Conservation (phyloP, 2,888 invertebrate species). For the Lasioglossum figueresi region DNA sequence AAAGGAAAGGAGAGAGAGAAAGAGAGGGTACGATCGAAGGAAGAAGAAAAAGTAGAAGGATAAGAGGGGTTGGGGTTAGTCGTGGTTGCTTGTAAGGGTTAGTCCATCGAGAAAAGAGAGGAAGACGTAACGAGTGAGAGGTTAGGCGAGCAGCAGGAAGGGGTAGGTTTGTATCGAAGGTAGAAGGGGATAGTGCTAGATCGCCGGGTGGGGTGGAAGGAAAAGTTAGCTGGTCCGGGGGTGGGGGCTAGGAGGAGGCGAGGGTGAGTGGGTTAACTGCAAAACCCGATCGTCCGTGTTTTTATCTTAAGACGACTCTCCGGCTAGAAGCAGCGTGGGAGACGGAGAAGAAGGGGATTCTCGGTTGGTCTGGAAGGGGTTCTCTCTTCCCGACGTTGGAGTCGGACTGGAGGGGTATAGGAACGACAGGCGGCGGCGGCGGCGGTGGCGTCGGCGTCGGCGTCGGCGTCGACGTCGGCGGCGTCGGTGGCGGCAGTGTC, state of each 20-base stretch:
- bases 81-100: conserved; percentile 68
- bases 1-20: conserved; percentile 36
- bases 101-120: conserved; percentile 44
- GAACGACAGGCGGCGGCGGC: conserved; percentile 56
- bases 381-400: conserved; percentile 57
- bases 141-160: conserved; percentile 33
- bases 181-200: conserved; percentile 62
- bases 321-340: conserved; percentile 67
- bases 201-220: conserved; percentile 60
- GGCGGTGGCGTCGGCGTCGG: conserved; percentile 46
- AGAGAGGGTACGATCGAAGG: conserved; percentile 44
- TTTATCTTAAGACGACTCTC: conserved; percentile 82
- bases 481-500: conserved; percentile 52
- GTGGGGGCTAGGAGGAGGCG: conserved; percentile 53
- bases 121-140: conserved; percentile 25
- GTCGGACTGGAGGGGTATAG: conserved; percentile 64
- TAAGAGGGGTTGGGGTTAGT: conserved; percentile 57
- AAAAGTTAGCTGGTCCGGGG: conserved; percentile 52
- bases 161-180: conserved; percentile 41
- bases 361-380: conserved; percentile 65
- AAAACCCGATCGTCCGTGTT: conserved; percentile 83
- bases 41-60: conserved; percentile 41
- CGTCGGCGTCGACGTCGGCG: conserved; percentile 43
- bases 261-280: conserved; percentile 80
- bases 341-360: conserved; percentile 64